Evolutionary conservation across 2,113 vertebrate species (phyloP), one percentile per base, ranked within the genome.

Genomic region (Cinclus cinclus): DNA sequence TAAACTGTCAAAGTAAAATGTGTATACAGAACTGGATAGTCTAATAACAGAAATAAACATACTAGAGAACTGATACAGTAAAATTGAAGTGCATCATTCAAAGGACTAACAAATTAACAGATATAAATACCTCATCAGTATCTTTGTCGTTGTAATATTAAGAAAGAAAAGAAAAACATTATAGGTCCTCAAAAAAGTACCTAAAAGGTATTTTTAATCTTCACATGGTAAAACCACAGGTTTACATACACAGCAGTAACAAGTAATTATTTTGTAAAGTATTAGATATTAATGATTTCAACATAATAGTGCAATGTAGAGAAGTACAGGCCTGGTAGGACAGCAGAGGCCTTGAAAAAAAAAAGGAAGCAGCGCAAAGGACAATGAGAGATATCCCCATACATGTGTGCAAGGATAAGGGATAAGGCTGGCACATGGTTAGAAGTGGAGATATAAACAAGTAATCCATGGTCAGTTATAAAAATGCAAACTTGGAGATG

Each of bases 331-430:
- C 20, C 17, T 82, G 11, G 16, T 50, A 49, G 13, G 10, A 46
- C 6, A 75, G 27, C 33, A 83, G 15, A 79, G 24, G 21, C 10
- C 24, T 83, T 56, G 44, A 50, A n/a, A 85, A 86, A 86, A 28
- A 0, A 1, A 49, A 53, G 11, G 25, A 65, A 50, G n/a, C 4
- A 75, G 15, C 1, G 0, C 17, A 49, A 79, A 59, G 9, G 13
- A n/a, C 6, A 37, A n/a, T 6, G 8, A 33, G 3, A 25, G 3
- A 42, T 56, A 30, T 18, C 24, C 10, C 60, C 23, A 25, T 25
- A 13, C 2, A 17, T 24, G 22, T 0, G 0, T 33, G 13, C 7
- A 69, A 33, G 3, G 7, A 23, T 44, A 67, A 86, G 12, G 7
- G 22, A 39, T 44, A 60, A 62, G 15, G 4, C 2, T 37, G 44